phyloP scores from a whole-genome alignment of 2,888 invertebrate species.

The Zhuqinia jingwanae region DNA sequence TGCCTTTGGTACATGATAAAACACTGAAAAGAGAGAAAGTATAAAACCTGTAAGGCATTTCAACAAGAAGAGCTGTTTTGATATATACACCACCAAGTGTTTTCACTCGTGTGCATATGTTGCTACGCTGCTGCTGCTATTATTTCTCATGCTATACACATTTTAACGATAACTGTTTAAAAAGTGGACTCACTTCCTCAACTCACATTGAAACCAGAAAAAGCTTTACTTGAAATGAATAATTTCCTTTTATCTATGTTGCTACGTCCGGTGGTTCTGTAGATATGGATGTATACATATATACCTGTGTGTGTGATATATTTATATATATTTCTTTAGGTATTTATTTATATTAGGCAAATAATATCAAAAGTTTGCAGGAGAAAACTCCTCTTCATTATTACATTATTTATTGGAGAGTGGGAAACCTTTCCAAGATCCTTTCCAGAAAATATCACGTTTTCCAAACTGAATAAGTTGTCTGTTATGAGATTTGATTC shows the following conservation, averaged over 20 bases:
- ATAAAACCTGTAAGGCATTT: conserved; percentile 53
- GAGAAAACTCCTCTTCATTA: neutral
- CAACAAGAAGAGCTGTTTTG: conserved; percentile 53
- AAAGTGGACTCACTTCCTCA: conserved; percentile 55
- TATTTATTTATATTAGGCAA: too few species aligned
- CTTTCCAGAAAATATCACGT: neutral
- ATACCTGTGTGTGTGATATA: neutral
- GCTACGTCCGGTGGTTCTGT: conserved; percentile 50
- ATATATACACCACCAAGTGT: conserved; percentile 40
- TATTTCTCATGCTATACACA: too few species aligned
- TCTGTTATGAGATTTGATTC: neutral
- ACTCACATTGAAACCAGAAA: neutral
- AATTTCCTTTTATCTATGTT: conserved; percentile 65
- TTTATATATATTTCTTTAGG: too few species aligned
- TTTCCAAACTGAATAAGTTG: neutral
- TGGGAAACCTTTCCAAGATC: conserved; percentile 9
- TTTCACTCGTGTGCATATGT: conserved; percentile 19
- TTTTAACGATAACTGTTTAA: conserved; percentile 18
- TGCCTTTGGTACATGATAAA: neutral
- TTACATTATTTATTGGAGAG: conserved; percentile 38
- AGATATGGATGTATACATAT: neutral
- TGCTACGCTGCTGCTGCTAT: neutral
- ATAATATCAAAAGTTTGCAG: neutral
- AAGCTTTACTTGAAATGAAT: conserved; percentile 66
- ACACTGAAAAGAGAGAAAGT: conserved; percentile 32